phyloP scores from a whole-genome alignment of 2,888 invertebrate species.

The Tigriopus californicus region DNA sequence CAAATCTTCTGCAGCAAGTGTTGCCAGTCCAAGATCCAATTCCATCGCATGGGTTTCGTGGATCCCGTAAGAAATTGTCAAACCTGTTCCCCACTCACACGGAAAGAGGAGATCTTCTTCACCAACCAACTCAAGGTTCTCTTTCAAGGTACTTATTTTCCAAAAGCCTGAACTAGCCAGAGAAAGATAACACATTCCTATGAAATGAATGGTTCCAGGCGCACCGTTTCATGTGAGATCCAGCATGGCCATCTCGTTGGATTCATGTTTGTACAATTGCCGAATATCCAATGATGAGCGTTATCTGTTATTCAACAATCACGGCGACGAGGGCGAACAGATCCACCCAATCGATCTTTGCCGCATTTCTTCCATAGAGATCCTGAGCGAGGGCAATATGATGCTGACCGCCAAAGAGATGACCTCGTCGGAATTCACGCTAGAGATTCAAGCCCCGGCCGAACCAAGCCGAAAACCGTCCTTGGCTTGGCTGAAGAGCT shows the following conservation, averaged over 20 bases:
- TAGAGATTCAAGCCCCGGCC: not conserved
- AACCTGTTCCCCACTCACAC: conserved; percentile 27
- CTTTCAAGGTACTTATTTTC: conserved; percentile 24
- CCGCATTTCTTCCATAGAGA: not conserved
- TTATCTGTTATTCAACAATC: not conserved
- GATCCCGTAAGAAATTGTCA: conserved; percentile 33
- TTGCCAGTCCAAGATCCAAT: conserved; percentile 26
- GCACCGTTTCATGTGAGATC: no score
- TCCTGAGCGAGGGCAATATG: not conserved
- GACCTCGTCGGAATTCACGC: not conserved
- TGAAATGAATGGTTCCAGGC: no score
- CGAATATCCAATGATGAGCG: not conserved
- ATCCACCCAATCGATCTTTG: not conserved
- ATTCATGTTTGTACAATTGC: not conserved
- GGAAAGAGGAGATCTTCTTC: conserved; percentile 32
- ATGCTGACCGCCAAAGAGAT: not conserved
- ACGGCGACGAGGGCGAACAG: not conserved
- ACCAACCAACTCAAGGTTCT: conserved; percentile 31
- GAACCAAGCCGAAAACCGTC: conserved; percentile 1
- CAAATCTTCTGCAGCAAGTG: conserved; percentile 31
- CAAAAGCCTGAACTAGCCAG: not conserved
- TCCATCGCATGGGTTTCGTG: conserved; percentile 34
- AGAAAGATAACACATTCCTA: no score
- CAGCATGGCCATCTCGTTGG: no score
- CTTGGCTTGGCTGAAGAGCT: not conserved